Evolutionary conservation across 2,113 vertebrate species (phyloP), one percentile per base, ranked within the genome.

Genomic region (Catagonus wagneri): DNA sequence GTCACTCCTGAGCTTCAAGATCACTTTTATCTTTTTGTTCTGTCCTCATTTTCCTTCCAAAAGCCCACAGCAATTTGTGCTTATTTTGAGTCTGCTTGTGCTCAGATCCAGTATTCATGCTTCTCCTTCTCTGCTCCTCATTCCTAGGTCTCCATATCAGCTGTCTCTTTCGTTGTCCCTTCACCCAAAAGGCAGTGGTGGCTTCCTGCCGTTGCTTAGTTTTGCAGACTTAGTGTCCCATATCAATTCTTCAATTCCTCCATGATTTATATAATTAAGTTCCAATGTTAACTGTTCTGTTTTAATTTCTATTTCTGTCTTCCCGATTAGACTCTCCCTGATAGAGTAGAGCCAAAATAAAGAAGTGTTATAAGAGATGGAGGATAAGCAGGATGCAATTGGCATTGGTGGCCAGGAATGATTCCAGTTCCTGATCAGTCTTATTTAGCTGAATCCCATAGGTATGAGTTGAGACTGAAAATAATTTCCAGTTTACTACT

Each of bases 231-330:
- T 32, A 76, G 11, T 92, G n/a, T 79, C 7, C 12, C 4, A 74
- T 58, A 60, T 83, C 19, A 60, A 60, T 11, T 95, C 66, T 50
- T 86, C 7, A 86, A 15, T 74, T 83, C 27, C 80, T 88, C 71
- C 8, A 56, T n/a, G 22, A 72, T n/a, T 6, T 66, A 3, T 93
- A 20, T 60, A 63, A 74, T 23, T 23, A 83, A 80, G 44, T 65
- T 32, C 10, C 34, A 94, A 61, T 34, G 66, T 56, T 83, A 80
- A 87, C 16, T 97, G n/a, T 32, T 29, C 54, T 25, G 2, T 44
- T 75, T 86, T 86, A 29, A 56, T 93, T 71, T 93, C 25, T 34
- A n/a, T 85, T 94, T 89, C 17, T 69, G 25, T 83, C 72, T 80
- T 93, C 61, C 27, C 75, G 5, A 19, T 75, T 92, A 90, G 16